These are phyloP conservation scores for Cephus cinctus DNA, from an alignment of 1,140 invertebrate species.

Conservation along the genomic window DNA sequence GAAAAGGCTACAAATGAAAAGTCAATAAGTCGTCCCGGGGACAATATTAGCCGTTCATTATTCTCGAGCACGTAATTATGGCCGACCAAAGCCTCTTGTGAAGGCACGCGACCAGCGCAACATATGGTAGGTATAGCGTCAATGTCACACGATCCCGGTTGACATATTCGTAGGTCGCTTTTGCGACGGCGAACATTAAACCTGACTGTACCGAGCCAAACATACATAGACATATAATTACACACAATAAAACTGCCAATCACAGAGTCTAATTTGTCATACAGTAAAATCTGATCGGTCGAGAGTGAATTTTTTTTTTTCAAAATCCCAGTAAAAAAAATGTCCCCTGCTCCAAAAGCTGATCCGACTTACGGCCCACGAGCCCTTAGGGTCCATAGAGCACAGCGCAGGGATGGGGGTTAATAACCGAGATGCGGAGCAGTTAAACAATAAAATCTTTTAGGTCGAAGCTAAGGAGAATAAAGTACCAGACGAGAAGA, in stretches of 20 bases:
- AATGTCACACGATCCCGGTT: too few relatives aligned
- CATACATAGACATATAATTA: too few relatives aligned
- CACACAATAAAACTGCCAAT: too few relatives aligned
- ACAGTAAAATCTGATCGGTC: too few relatives aligned
- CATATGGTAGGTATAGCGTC: constrained; percentile 47
- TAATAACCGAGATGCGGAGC: constrained; percentile 29
- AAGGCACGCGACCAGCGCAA: constrained; percentile 47
- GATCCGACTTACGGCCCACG: constrained; percentile 23
- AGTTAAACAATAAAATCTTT: constrained; percentile 30
- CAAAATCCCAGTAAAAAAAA: too few relatives aligned
- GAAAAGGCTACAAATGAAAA: constrained; percentile 42
- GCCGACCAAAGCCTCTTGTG: constrained; percentile 36
- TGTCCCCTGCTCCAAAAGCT: too few relatives aligned
- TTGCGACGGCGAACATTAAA: too few relatives aligned
- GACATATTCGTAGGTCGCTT: too few relatives aligned
- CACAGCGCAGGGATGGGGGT: constrained; percentile 15
- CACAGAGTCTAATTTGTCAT: too few relatives aligned
- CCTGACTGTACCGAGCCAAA: too few relatives aligned
- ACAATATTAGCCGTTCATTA: constrained; percentile 52
- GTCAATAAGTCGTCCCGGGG: constrained; percentile 45
- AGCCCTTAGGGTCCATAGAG: constrained; percentile 1
- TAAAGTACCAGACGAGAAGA: too few relatives aligned
- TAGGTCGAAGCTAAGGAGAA: constrained; percentile 16
- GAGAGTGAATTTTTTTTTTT: too few relatives aligned
- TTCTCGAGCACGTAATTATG: constrained; percentile 42